A percentile compares a stretch with the other conserved stretches of the same genome.
These are phyloP conservation scores for Amazona guildingii DNA, from an alignment of 2,113 vertebrate genomes.

Conservation along the genomic window DNA sequence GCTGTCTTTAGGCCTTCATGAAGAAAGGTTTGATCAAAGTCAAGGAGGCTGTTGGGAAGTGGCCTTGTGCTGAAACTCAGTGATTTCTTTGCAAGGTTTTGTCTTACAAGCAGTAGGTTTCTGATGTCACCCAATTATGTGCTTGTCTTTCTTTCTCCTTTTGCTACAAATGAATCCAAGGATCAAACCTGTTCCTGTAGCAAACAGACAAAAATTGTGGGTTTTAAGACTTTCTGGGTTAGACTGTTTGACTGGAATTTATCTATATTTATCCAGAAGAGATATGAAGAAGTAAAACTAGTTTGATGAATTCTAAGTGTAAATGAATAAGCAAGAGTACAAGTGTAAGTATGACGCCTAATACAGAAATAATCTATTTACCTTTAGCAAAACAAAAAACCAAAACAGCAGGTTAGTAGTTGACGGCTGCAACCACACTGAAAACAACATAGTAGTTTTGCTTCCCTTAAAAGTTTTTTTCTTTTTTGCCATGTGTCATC, in stretches of 20 bases:
- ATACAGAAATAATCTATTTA: neutral
- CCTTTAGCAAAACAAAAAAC: neutral
- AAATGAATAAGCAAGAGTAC: neutral
- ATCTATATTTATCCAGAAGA: neutral
- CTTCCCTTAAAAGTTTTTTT: neutral
- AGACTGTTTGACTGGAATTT: neutral
- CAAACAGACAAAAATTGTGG: neutral
- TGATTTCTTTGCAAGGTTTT: neutral
- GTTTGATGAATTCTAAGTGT: neutral
- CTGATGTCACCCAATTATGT: conserved; percentile 9
- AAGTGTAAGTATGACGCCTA: neutral
- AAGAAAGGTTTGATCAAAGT: neutral
- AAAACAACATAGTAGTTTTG: neutral
- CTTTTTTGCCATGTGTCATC: neutral
- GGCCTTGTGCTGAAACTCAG: neutral
- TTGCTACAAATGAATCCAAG: neutral
- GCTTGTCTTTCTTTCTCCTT: neutral
- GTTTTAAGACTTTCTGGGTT: neutral
- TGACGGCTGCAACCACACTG: neutral
- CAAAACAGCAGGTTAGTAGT: neutral
- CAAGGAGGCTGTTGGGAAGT: neutral
- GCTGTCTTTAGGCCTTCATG: neutral
- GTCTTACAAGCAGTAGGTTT: neutral
- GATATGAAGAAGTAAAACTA: neutral
- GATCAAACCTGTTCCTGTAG: neutral